Evolutionary conservation across 2,888 invertebrate species (phyloP).

Genomic region (Phengaris arion): DNA sequence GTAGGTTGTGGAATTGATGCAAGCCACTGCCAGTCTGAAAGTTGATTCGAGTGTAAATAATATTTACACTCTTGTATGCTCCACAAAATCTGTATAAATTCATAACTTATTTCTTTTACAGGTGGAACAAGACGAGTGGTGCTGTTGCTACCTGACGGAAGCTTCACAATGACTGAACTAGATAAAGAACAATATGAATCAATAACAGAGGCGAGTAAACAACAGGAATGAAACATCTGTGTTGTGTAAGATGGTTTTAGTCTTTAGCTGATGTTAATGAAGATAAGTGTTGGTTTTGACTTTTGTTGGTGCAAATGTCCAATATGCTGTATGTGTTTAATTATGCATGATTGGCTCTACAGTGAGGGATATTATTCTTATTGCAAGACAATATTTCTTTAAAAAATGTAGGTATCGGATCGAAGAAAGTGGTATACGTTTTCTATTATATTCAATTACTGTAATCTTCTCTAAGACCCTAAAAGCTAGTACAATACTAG

Average conservation of each 20-base stretch:
- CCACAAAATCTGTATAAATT: background rate
- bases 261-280: background rate
- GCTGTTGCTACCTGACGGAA: constrained; percentile 90
- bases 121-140: constrained; percentile 92
- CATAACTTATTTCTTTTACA: constrained; percentile 47
- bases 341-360: constrained; percentile 2
- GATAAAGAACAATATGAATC: constrained; percentile 91
- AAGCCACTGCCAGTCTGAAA: too few species aligned
- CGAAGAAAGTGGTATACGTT: background rate
- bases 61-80: background rate
- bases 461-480: background rate
- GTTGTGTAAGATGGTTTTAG: too few species aligned
- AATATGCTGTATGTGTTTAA: background rate
- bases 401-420: background rate
- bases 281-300: background rate
- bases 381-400: background rate
- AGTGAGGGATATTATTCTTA: background rate
- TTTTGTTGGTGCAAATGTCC: background rate
- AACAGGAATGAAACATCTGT: constrained; percentile 64
- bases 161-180: constrained; percentile 92
- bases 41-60: too few species aligned
- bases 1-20: too few species aligned
- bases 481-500: too few species aligned
- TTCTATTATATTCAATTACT: background rate
- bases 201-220: constrained; percentile 78